Percentiles rank a stretch among this genome's conserved stretches.
phyloP scores from a whole-genome alignment of 2,797 vertebrate species.

The Ispidina picta region DNA sequence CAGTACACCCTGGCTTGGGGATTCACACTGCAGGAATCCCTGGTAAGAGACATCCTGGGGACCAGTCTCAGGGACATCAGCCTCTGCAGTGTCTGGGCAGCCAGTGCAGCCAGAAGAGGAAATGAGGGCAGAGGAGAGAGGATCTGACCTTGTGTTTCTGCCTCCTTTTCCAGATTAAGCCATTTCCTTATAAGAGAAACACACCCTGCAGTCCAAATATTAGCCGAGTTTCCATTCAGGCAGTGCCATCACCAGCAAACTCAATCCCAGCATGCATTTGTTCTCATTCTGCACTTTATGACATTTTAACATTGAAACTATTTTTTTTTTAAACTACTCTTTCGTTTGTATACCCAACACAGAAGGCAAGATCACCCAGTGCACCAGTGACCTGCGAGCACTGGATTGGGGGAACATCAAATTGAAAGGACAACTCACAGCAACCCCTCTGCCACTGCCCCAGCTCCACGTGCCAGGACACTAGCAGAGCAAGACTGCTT shows the following conservation, averaged over 20 bases:
- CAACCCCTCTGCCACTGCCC: background rate
- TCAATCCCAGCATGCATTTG: background rate
- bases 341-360: background rate
- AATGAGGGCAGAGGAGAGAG: slow-evolving; percentile 23
- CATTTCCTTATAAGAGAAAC: slow-evolving; percentile 30
- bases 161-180: slow-evolving; percentile 35
- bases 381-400: background rate
- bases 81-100: background rate
- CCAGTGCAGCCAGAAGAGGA: background rate
- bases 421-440: background rate
- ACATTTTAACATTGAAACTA: background rate
- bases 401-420: background rate
- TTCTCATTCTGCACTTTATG: background rate
- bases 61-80: background rate
- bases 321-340: background rate
- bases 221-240: slow-evolving; percentile 40
- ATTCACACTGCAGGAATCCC: background rate
- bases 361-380: background rate
- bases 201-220: slow-evolving; percentile 58
- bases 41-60: background rate
- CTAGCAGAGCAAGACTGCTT: background rate
- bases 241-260: slow-evolving; percentile 6
- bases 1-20: background rate
- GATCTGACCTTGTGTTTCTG: slow-evolving; percentile 47
- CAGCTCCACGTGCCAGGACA: accelerated